Base-by-base conservation (phyloP, 2,797 vertebrate species). In the Cygnus olor region DNA sequence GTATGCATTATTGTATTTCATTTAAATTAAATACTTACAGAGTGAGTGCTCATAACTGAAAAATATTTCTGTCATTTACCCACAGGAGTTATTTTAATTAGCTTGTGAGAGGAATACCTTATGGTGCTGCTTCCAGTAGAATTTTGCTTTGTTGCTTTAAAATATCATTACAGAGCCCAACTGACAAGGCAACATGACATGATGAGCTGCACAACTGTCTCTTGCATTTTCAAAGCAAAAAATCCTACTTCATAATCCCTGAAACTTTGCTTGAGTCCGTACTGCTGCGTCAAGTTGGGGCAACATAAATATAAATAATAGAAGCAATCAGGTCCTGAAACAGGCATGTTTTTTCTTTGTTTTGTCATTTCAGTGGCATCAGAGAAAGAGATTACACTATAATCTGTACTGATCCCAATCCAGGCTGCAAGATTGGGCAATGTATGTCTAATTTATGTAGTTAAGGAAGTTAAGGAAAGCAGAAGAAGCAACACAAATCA, bases 51-150 rank as follows among this genome's bases (percentile, higher is more conserved):
- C 85, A 88, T 74, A 98, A 98, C 97, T 97, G 87, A 97, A 88
- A 89, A 84, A 88, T 73, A 81, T 96, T 93, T 69, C 40, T 95
- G 80, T 90, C 78, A 84, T 89, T 95, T 96, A 97, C 96, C 94
- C 92, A 94, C 90, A 96, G 97, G 98, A 98, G 96, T 95, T 96
- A 95, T 96, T 98, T 98, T 98, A 98, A 98, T 98, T 98, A 98
- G 97, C 92, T 94, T 76, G 85, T 77, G 66, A 93, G 90, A 51
- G 80, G 34, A 89, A 40, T 92, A 93, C 95, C 95, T 96, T 86
- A 84, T 88, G 72, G 51, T 83, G 88, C 92, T 93, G 79, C 81
- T 88, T 96, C 94, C 83, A 70, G 86, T 94, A 90, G 91, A 68
- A 84, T 97, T 96, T 97, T 97, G 32, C 88, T 92, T 96, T 95